phyloP scores from a whole-genome alignment of 1,140 invertebrate species.

The Steinernema khuongi region DNA sequence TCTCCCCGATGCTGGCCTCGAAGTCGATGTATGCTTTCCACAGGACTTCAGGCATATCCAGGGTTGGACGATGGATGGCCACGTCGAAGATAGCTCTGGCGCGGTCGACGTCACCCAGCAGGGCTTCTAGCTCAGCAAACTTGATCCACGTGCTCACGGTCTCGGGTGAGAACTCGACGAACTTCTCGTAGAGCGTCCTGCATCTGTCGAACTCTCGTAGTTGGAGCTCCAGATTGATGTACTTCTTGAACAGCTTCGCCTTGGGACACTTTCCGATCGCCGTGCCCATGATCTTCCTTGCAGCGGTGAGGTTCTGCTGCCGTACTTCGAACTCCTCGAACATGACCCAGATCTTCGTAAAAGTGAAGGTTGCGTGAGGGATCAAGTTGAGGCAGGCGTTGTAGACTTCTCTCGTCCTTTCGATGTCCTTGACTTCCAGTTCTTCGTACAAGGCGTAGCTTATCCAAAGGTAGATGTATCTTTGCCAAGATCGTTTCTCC shows the following conservation, averaged over 20 bases:
- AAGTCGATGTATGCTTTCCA: constrained; percentile 99
- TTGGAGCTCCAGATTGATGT: constrained; percentile 96
- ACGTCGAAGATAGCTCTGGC: constrained; percentile 89
- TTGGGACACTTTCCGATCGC: constrained; percentile 90
- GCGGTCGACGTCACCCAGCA: constrained; percentile 84
- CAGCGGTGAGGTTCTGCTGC: constrained; percentile 78
- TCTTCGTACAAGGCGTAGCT: constrained; percentile 98
- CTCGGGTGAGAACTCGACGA: constrained; percentile 87
- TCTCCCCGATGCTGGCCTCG: constrained; percentile 70
- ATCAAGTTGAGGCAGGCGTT: constrained; percentile 87
- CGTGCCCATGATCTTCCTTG: constrained; percentile 77
- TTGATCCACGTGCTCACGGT: constrained; percentile 98
- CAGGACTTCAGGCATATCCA: constrained; percentile 93
- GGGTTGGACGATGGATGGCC: constrained; percentile 76
- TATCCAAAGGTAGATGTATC: constrained; percentile 99
- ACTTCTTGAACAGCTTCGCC: constrained; percentile 92
- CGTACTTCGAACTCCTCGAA: constrained; percentile 96
- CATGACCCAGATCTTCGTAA: constrained; percentile 95
- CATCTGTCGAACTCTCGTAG: constrained; percentile 91
- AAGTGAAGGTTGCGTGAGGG: constrained; percentile 95
- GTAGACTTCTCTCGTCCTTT: constrained; percentile 80
- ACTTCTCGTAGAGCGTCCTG: constrained; percentile 90
- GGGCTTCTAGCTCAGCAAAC: constrained; percentile 94
- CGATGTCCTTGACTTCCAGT: constrained; percentile 78
- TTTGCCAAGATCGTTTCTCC: constrained; percentile 77